A percentile compares a stretch with the other conserved stretches of the same genome.
phyloP scores from a whole-genome alignment of 2,797 vertebrate genomes.

The Alauda arvensis region DNA sequence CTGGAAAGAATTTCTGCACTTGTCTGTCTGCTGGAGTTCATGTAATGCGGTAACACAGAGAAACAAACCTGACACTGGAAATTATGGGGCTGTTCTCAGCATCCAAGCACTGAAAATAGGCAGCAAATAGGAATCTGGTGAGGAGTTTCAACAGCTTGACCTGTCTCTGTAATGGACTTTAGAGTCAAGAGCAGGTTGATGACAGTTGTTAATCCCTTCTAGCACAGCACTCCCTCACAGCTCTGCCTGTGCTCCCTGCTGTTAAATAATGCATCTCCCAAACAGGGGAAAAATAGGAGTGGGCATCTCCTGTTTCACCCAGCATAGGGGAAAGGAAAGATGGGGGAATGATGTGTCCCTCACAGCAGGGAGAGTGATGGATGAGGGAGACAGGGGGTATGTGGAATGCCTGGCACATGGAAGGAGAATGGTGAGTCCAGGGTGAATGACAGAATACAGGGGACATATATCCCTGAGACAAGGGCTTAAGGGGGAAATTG shows the following conservation, averaged over 20 bases:
- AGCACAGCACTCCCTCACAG: not conserved
- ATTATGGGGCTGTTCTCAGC: constrained; percentile 24
- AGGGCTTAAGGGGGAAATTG: not conserved
- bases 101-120: constrained; percentile 19
- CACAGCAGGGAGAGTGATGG: not conserved
- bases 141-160: constrained; percentile 13
- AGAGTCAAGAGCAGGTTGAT: constrained; percentile 30
- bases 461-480: not conserved
- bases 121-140: constrained; percentile 22
- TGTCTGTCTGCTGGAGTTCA: not conserved
- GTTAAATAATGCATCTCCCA: not conserved
- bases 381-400: not conserved
- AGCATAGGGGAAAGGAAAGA: not conserved
- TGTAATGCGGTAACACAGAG: not conserved
- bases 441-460: not conserved
- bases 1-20: constrained; percentile 44
- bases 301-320: not conserved
- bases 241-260: not conserved
- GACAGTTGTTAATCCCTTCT: constrained; percentile 17
- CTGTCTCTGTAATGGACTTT: not conserved
- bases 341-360: not conserved
- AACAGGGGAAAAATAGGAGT: not conserved
- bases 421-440: not conserved
- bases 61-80: not conserved
- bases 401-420: not conserved